These are phyloP conservation scores for Pinctada fucata DNA, from an alignment of 2,888 invertebrate species.

Conservation along the genomic window DNA sequence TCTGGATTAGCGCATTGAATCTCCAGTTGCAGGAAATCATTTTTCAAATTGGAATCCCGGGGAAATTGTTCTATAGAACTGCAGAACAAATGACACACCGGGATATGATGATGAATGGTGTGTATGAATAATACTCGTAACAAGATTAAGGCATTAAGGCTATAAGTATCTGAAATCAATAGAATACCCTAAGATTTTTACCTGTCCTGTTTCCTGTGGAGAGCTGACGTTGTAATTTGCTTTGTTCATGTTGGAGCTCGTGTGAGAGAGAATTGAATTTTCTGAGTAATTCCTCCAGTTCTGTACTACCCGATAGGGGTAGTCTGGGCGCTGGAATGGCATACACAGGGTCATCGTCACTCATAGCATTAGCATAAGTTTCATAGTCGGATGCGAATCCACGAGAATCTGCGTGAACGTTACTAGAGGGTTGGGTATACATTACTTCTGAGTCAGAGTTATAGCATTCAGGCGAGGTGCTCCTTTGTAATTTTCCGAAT, in stretches of 20 bases:
- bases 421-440: conserved; percentile 59
- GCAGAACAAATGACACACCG: too few relatives aligned
- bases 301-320: conserved; percentile 68
- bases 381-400: conserved; percentile 73
- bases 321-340: conserved; percentile 65
- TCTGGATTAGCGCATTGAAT: too few relatives aligned
- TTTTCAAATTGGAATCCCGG: too few relatives aligned
- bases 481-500: conserved; percentile 73
- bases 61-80: too few relatives aligned
- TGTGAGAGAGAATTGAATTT: conserved; percentile 76
- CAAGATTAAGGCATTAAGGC: neutral
- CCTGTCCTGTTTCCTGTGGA: conserved; percentile 49
- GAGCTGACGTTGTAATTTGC: conserved; percentile 67
- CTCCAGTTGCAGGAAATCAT: too few relatives aligned
- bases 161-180: conserved; percentile 22
- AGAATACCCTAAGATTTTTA: conserved; percentile 25
- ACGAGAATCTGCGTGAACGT: conserved; percentile 57
- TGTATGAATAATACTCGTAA: neutral
- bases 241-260: conserved; percentile 77
- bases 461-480: conserved; percentile 81
- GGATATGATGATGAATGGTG: too few relatives aligned
- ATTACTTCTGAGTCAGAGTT: conserved; percentile 94
- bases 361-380: conserved; percentile 68
- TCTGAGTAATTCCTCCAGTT: conserved; percentile 72
- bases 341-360: conserved; percentile 70